A percentile compares a stretch with the other conserved stretches of the same genome.
These are phyloP conservation scores for Cepaea hortensis DNA, from an alignment of 2,888 invertebrate species.

Conservation along the genomic window DNA sequence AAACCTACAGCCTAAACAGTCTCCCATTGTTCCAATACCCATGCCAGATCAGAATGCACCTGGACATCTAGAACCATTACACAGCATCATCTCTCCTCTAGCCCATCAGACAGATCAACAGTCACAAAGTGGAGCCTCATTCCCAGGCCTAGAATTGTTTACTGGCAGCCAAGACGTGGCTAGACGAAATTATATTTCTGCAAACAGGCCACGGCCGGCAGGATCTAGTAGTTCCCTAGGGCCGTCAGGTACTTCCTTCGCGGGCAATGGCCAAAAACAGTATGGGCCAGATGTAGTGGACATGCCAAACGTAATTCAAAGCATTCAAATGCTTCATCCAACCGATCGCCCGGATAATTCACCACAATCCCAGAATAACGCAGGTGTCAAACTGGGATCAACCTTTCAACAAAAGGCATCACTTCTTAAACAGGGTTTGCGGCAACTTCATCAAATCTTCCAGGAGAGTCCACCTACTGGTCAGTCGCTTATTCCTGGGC, in stretches of 20 bases:
- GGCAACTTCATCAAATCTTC: conserved; percentile 13
- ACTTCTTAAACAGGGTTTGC: conserved; percentile 30
- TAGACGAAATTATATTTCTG: background rate
- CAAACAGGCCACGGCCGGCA: background rate
- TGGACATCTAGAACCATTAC: conserved; percentile 6
- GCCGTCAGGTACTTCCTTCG: background rate
- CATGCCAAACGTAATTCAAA: background rate
- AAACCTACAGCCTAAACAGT: background rate
- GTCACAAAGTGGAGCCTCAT: background rate
- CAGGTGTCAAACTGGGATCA: background rate
- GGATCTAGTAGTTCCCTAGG: background rate
- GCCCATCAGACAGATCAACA: background rate
- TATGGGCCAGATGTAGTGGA: background rate
- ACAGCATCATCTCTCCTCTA: background rate
- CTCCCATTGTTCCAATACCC: background rate
- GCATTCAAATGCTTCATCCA: conserved; percentile 31
- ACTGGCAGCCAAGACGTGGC: background rate
- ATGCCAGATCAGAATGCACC: conserved; percentile 18
- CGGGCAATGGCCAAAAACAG: background rate
- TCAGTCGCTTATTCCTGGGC: no score
- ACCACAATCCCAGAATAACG: background rate
- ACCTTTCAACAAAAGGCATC: conserved; percentile 5
- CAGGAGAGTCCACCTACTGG: background rate
- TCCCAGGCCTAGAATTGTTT: conserved; percentile 1
- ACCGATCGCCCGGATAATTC: background rate